phyloP scores from a whole-genome alignment of 2,113 vertebrate genomes.

The Mungos mungo region DNA sequence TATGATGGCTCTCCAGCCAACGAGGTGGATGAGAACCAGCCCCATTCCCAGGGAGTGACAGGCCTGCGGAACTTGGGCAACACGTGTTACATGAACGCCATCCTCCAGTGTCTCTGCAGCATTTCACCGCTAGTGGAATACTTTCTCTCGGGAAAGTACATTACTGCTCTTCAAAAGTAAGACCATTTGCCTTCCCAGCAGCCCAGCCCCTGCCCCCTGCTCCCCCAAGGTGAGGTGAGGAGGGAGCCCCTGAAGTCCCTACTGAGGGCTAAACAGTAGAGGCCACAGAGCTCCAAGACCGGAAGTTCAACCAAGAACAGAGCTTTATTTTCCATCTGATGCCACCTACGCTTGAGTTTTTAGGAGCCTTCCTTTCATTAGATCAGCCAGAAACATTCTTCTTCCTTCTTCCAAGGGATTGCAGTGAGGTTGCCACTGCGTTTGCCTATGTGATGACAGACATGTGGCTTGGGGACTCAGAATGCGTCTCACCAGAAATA shows the following conservation, averaged over 20 bases:
- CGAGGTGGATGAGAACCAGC: not conserved
- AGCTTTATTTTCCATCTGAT: not conserved
- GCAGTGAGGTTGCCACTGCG: conserved; percentile 77
- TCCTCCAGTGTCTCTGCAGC: conserved; percentile 90
- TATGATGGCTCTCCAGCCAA: not conserved
- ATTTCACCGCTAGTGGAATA: conserved; percentile 86
- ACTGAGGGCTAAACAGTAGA: not conserved
- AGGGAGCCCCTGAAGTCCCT: not conserved
- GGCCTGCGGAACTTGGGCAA: conserved; percentile 91
- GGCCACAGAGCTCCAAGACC: not conserved
- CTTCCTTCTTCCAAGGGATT: conserved; percentile 68
- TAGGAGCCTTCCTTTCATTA: not conserved
- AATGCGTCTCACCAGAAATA: conserved; percentile 83
- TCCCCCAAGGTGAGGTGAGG: not conserved
- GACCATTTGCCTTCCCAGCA: not conserved
- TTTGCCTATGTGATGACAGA: conserved; percentile 87
- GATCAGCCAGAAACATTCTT: not conserved
- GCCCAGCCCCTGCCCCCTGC: not conserved
- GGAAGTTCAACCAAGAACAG: not conserved
- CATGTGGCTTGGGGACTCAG: conserved; percentile 87
- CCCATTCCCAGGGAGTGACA: conserved; percentile 78
- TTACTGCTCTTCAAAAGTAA: conserved; percentile 84
- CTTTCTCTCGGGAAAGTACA: conserved; percentile 85
- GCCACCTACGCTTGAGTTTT: not conserved
- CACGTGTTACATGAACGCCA: conserved; percentile 91